Conservation (phyloP, 2,888 invertebrate genomes). For the Troides oblongomaculatus region DNA sequence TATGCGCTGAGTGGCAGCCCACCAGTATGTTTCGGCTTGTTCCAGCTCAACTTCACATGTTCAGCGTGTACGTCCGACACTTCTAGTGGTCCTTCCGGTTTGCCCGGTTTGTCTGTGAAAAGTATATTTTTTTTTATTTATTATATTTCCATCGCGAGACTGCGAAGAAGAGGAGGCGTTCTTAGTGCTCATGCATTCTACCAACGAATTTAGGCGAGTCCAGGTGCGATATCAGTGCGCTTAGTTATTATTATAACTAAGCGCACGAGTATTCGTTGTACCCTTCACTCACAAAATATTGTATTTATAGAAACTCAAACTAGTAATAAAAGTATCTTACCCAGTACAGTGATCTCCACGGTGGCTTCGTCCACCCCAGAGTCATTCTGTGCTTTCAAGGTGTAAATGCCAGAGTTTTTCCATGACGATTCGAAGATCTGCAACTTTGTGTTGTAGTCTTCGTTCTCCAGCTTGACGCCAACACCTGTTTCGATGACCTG, state of each 20-base stretch:
- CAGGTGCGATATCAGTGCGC: too few species aligned
- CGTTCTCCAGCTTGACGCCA: conserved; percentile 89
- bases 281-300: too few species aligned
- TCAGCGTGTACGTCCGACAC: conserved; percentile 95
- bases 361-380: conserved; percentile 96
- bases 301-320: too few species aligned
- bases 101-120: conserved; percentile 86
- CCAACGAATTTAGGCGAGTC: too few species aligned
- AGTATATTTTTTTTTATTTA: too few species aligned
- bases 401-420: conserved; percentile 93
- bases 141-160: too few species aligned
- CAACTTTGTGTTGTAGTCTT: conserved; percentile 94
- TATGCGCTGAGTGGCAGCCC: conserved; percentile 95
- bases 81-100: conserved; percentile 95
- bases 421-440: conserved; percentile 89
- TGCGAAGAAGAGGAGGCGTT: too few species aligned
- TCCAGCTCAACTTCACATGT: conserved; percentile 96
- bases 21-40: conserved; percentile 97
- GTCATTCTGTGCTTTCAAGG: conserved; percentile 94
- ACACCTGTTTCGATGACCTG: conserved; percentile 84
- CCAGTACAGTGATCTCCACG: conserved; percentile 92
- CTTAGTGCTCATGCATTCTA: too few species aligned
- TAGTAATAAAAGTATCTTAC: conserved; percentile 55
- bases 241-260: too few species aligned
- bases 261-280: too few species aligned